Evolutionary conservation across 2,797 vertebrate genomes (phyloP), one percentile per base, ranked within the genome.

Genomic region (Cynopterus sphinx): DNA sequence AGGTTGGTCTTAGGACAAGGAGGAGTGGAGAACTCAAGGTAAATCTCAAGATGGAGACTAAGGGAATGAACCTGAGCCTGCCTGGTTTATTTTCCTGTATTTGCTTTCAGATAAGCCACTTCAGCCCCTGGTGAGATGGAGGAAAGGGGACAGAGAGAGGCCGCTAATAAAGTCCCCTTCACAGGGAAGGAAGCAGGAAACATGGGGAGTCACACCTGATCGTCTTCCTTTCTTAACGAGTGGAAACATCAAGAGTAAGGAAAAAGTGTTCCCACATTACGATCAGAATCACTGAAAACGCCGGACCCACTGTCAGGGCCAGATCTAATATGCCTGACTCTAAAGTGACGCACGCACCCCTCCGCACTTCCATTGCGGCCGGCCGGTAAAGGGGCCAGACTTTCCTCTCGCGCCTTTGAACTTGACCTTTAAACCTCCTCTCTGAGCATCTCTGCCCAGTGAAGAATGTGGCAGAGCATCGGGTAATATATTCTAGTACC

Each of bases 371-470:
- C 61, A 9, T 11, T 12, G 33, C 36, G 12, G 19, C 31, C 36
- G 12, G 19, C 31, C 22, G 31, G n/a, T 2, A 0, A 70, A 63
- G 63, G 3, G 5, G 10, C 22, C 49, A 19, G 3, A 5, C 1
- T 51, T 61, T 24, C 21, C 39, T 26, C 39, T 21, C 31, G 4
- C 8, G 12, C 24, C 4, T 0, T 22, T 46, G 28, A 71, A 68
- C 73, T 73, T 2, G 12, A 36, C 36, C 78, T 53, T 53, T 43
- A 28, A 10, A 9, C 49, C 53, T 83, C 70, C 70, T 63, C 26
- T 82, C 41, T 59, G 70, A 86, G 10, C 36, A 31, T 31, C 49
- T 87, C 55, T 87, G n/a, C 26, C 61, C 24, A 28, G 57, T 33
- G 68, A 65, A 53, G 33, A 61, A 22, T 5, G 17, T 21, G 31